phyloP scores from a whole-genome alignment of 2,888 invertebrate species.

The Ormia ochracea region DNA sequence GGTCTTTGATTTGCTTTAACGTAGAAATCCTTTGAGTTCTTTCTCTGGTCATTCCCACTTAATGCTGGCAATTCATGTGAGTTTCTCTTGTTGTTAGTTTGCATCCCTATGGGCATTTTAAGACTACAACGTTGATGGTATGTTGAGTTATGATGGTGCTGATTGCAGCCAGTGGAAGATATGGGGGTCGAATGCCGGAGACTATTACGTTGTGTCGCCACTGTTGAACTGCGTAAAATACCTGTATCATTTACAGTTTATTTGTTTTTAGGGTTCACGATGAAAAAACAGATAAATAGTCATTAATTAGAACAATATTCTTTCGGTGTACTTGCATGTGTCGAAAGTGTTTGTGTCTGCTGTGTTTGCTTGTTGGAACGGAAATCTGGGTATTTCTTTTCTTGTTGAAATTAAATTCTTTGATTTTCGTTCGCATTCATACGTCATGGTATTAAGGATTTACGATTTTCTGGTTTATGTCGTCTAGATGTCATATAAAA shows the following conservation, averaged over 20 bases:
- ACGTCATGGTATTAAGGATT: neutral
- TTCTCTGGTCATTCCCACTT: conserved; percentile 28
- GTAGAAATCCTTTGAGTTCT: conserved; percentile 37
- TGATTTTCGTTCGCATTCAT: neutral
- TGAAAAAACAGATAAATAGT: neutral
- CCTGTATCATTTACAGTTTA: conserved; percentile 63
- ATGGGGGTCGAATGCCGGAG: conserved; percentile 67
- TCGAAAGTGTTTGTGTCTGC: neutral
- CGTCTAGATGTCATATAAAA: neutral
- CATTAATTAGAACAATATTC: conserved; percentile 18
- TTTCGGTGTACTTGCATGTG: neutral
- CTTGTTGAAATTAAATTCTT: neutral
- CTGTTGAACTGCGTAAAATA: conserved; percentile 69
- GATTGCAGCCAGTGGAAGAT: conserved; percentile 39
- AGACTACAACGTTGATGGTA: conserved; percentile 61
- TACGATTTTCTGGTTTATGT: neutral
- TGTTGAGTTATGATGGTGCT: conserved; percentile 47
- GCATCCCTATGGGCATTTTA: neutral
- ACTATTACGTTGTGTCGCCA: conserved; percentile 64
- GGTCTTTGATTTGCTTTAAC: conserved; percentile 35
- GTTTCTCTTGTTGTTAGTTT: conserved; percentile 37
- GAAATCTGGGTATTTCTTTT: neutral
- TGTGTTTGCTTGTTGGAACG: neutral
- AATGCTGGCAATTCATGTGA: conserved; percentile 61
- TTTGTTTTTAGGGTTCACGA: conserved; percentile 40